Evolutionary conservation across 2,797 vertebrate species (phyloP), one percentile per base, ranked within the genome.

Genomic region (Helostoma temminkii): DNA sequence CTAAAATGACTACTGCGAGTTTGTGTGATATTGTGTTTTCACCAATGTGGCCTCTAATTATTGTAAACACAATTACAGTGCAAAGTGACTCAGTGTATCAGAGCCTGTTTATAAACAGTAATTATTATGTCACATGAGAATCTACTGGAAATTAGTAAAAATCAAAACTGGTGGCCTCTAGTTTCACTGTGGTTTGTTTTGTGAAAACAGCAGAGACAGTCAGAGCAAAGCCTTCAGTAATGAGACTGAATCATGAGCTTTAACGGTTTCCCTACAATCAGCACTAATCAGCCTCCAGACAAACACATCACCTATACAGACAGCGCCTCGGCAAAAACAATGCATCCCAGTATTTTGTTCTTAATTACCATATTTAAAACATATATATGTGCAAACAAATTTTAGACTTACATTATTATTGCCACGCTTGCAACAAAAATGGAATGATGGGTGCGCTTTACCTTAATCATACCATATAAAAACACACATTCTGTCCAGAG

Each of bases 1-100:
- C 77, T 50, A 39, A 53, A 61, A 56, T 63, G 22, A 64, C 4
- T 7, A 19, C 56, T 82, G 74, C 28, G 14, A 69, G 9, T 73
- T 66, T 4, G 16, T 81, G 79, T 50, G 24, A 54, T 64, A 0
- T 76, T 79, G 59, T 75, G 66, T 65, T 78, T 84, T 70, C 47
- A 80, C 16, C 26, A 0, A 49, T 80, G 84, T 90, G 89, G 75
- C 30, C 81, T 81, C 87, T 45, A 42, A 22, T 56, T 47, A 48
- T 26, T 78, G 74, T 81, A 68, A 86, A 81, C 59, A 59, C 30
- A 2, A 24, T 19, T 1, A 21, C 9, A 49, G 65, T 82, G 19
- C 28, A 82, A 78, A 72, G 6, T 22, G 22, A 63, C 46, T 63
- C 45, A 22, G 24, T 32, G 0, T 28, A 14, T 19, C 14, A 45